Base-by-base conservation (phyloP, 2,113 vertebrate species). In the Chloropsis hardwickii region DNA sequence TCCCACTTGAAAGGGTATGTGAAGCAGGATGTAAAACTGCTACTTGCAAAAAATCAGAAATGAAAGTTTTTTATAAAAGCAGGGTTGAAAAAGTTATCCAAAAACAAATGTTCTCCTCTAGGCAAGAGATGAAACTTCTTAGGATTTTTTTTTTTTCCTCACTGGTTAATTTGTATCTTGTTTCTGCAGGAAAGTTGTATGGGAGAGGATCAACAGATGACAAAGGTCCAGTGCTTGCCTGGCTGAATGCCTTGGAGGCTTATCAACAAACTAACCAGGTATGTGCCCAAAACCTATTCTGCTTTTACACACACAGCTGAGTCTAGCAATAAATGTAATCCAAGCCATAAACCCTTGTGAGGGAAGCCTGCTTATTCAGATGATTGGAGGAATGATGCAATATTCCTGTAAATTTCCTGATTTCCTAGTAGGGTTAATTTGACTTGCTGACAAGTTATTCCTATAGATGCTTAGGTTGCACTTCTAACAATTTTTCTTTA, bases 151-250 rank as follows among this genome's bases (percentile, higher is more conserved):
- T 69, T 85, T 6, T 90, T 7, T 67, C 12, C 11, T 16, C 5
- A 6, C 12, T 50, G 4, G 14, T 90, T 82, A 80, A 61, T 80
- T 72, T 93, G 7, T 81, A 11, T 84, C 53, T 72, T 76, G 65
- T 54, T 93, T 22, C 90, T 97, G 24, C 85, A 99, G 99, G 99
- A 51, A 99, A 99, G 57, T 73, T 99, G 53, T 99, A 98, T 73
- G 99, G 99, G 42, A 96, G 99, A 97, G 99, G 99, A 18, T 98
- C 99, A 5, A 99, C 99, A 8, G 99, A 99, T 72, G 99, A 99
- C 92, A 99, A 99, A 97, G 99, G 99, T 42, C 99, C 99, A 0
- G 99, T 99, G 76, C 98, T 99, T 51, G 99, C 99, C 86, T 99
- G 99, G 99, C 97, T 99, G 62, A 99, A 99, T 70, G 98, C 99